Evolutionary conservation across 2,797 vertebrate species (phyloP), one percentile per base, ranked within the genome.

Genomic region (Protosalanx chinensis): DNA sequence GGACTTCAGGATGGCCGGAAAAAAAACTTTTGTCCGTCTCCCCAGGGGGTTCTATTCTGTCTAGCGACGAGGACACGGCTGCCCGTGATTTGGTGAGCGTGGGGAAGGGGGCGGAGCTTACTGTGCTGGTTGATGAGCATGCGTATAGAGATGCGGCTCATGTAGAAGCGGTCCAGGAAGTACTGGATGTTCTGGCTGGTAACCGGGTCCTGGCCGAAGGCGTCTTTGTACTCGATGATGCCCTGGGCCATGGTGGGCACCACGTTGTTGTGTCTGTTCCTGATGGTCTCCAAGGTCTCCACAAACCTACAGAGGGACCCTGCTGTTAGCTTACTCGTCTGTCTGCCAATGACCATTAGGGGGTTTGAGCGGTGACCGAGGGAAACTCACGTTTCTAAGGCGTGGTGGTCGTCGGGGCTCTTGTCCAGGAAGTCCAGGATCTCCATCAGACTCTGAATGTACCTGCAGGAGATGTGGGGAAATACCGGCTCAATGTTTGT

Each of bases 91-190:
- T 16, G 51, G 51, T 2, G 56, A 46, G 60, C 59, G 49, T 70
- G 35, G 5, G 18, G 6, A 16, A 15, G 49, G 49, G 2, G 23
- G 13, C 3, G 3, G 3, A 5, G 65, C 94, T 93, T 86, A 95
- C 95, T 94, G 89, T 96, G 95, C 86, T 96, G 95, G 90, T 96
- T 96, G 88, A 96, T 90, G 60, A 96, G 93, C 95, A 96, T 96
- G 68, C 95, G 94, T 81, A 96, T 96, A 80, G 95, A 96, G 82
- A 96, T 96, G 61, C 95, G 94, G 88, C 93, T 96, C 91, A 95
- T 94, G 92, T 95, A 96, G 89, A 96, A 95, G 70, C 95, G 94
- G 77, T 96, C 95, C 29, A 96, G 89, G 88, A 96, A 96, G 80
- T 96, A 96, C 80, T 96, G 95, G 77, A 96, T 93, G 88, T 96